Evolutionary conservation across 2,113 vertebrate genomes (phyloP).

Genomic region (Pterophyllum scalare): DNA sequence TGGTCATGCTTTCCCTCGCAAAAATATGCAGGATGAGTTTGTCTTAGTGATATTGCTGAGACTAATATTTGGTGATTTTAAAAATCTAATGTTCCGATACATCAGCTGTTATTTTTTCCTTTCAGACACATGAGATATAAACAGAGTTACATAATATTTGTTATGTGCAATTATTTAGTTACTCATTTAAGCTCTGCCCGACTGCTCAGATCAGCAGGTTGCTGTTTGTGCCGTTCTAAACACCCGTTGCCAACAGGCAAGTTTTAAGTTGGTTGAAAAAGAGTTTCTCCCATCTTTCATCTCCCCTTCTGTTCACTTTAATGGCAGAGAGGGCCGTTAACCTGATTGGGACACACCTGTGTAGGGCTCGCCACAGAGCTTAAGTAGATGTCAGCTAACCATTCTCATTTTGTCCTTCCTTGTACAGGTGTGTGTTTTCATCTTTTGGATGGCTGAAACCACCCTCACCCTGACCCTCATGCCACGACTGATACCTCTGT

Average conservation of each 20-base stretch:
- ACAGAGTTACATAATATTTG: background rate
- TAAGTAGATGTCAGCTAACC: background rate
- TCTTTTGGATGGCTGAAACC: background rate
- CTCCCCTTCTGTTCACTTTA: too few species aligned
- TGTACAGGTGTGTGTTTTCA: background rate
- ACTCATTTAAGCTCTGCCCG: background rate
- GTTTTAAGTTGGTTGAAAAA: too few species aligned
- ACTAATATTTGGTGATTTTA: background rate
- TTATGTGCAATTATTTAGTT: background rate
- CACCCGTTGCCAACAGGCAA: too few species aligned
- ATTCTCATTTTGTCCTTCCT: background rate
- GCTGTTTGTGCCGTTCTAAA: background rate
- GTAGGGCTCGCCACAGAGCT: background rate
- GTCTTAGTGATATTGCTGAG: background rate
- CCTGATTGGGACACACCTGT: background rate
- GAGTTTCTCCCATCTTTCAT: too few species aligned
- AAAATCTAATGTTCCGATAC: background rate
- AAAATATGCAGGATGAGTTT: background rate
- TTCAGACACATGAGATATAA: rapidly evolving
- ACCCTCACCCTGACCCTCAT: rapidly evolving
- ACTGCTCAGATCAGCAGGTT: background rate
- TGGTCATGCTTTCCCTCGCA: rapidly evolving
- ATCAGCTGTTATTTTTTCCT: background rate
- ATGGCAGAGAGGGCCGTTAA: background rate
- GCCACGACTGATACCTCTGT: background rate